A percentile compares a stretch with the other conserved stretches of the same genome.
These are phyloP conservation scores for Palythoa heliodiscus DNA, from an alignment of 92 coral and sea anemone genomes.

Conservation along the genomic window DNA sequence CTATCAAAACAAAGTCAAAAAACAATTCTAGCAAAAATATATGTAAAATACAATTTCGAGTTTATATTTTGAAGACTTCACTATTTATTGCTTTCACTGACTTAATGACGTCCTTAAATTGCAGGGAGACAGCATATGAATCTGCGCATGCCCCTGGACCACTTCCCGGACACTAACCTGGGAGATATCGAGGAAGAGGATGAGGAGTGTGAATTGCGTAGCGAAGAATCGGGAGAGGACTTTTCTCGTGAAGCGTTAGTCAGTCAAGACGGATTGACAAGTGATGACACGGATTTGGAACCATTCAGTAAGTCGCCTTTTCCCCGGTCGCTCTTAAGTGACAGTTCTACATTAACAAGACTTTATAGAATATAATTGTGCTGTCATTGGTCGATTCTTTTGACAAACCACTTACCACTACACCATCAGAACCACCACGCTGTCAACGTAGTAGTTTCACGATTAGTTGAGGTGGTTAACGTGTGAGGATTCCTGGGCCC, in stretches of 20 bases:
- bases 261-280: constrained; percentile 72
- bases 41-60: background rate
- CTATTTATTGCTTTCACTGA: background rate
- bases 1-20: too few species aligned
- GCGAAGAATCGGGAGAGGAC: constrained; percentile 51
- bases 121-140: constrained; percentile 93
- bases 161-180: constrained; percentile 81
- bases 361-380: too few species aligned
- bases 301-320: constrained; percentile 67
- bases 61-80: background rate
- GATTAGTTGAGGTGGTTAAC: too few species aligned
- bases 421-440: too few species aligned
- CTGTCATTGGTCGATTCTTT: too few species aligned
- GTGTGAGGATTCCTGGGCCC: too few species aligned
- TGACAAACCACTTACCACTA: too few species aligned
- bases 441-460: too few species aligned
- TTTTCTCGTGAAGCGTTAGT: constrained; percentile 49
- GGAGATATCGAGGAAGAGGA: constrained; percentile 82
- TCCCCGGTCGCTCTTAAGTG: background rate
- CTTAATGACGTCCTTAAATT: background rate
- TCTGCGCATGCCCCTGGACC: constrained; percentile 86
- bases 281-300: constrained; percentile 77
- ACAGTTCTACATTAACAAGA: too few species aligned
- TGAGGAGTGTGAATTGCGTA: constrained; percentile 30
- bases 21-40: background rate